Evolutionary conservation across 2,113 vertebrate species (phyloP).

Genomic region (Ochotona curzoniae): DNA sequence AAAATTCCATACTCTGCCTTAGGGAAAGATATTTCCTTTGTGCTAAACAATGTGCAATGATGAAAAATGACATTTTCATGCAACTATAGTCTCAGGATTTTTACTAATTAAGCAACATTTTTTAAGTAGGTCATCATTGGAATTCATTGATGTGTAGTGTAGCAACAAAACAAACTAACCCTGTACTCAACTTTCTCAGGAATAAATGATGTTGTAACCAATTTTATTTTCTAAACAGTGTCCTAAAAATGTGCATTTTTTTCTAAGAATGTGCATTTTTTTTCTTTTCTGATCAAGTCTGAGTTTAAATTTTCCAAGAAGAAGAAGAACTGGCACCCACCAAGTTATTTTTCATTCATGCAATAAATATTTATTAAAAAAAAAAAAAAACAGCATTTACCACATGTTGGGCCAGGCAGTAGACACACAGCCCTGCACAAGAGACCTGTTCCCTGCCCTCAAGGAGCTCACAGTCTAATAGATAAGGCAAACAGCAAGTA

Average conservation of each 20-base stretch:
- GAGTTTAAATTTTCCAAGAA: conserved; percentile 64
- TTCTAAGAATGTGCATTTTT: conserved; percentile 61
- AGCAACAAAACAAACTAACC: conserved; percentile 37
- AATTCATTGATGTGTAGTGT: not conserved
- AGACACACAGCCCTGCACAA: not conserved
- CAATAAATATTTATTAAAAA: conserved; percentile 29
- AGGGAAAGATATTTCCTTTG: conserved; percentile 41
- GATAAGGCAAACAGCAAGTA: conserved; percentile 54
- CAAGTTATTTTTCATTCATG: conserved; percentile 60
- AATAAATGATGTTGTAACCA: not conserved
- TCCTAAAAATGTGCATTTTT: conserved; percentile 60
- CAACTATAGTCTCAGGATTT: not conserved
- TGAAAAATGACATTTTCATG: conserved; percentile 28
- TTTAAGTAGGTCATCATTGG: not conserved
- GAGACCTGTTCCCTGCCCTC: not conserved
- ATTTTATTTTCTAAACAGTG: not conserved
- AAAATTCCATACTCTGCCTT: not conserved
- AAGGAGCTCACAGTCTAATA: conserved; percentile 24
- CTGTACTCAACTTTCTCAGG: not conserved
- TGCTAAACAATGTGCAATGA: not conserved
- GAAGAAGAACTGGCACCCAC: conserved; percentile 51
- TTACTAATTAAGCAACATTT: conserved; percentile 36
- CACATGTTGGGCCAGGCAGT: not conserved
- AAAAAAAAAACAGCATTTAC: not conserved
- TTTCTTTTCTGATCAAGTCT: conserved; percentile 68